Evolutionary conservation across 2,797 vertebrate genomes (phyloP), one percentile per base, ranked within the genome.

Genomic region (Sebastes kiyomatsui): DNA sequence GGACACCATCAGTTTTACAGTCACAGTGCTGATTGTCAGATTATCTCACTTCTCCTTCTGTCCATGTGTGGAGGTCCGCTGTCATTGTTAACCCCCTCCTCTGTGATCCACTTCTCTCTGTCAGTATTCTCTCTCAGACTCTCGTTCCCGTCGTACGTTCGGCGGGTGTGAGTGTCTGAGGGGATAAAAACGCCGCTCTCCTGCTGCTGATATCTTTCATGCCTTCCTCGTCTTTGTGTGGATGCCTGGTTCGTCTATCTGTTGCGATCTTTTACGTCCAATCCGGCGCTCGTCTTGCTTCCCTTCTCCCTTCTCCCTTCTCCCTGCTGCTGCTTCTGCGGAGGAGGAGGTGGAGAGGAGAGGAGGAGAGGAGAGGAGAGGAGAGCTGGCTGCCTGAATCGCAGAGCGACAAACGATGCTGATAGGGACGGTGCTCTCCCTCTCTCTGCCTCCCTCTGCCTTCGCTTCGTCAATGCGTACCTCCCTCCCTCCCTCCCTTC

Each of bases 371-470:
- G 80, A 79, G 79, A 61, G 77, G 27, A 77, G 71, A 77, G 72
- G 79, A 86, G 79, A 87, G 82, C 85, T 33, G 86, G 84, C 80
- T 87, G 92, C 84, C 75, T 87, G 90, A 87, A 90, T 94, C 75
- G 88, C 90, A 80, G 80, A 84, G 90, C 81, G 67, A 80, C 11
- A 80, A 89, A 81, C 83, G 88, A 89, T 90, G 87, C 90, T 80
- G 93, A 91, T 79, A 80, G 88, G 88, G 87, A 91, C 88, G 78
- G 81, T 35, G 83, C 91, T 86, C 93, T 89, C 81, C 61, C 84
- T 85, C 80, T 68, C 82, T 80, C 88, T 90, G 79, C 76, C 52
- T 76, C 66, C 35, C 38, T 18, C 79, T 68, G 71, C 68, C 86
- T 59, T 71, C 55, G 42, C 87, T 81, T 85, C 72, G 80, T 91